These are phyloP conservation scores for Drosophila fuyamai DNA, from an alignment of 1,140 invertebrate species.

Conservation along the genomic window DNA sequence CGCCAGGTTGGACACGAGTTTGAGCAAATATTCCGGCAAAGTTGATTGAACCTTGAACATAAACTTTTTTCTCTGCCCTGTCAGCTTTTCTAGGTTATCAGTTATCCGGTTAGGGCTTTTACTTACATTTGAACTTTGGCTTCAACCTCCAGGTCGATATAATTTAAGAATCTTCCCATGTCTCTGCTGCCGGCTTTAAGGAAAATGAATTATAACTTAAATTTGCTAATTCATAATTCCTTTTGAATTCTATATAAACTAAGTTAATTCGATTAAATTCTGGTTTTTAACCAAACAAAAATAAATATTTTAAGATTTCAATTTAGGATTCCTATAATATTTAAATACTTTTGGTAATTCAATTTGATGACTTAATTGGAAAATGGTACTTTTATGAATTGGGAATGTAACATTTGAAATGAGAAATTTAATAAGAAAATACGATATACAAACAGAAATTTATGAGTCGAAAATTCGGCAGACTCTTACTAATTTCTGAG, in stretches of 20 bases:
- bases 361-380: too few relatives aligned
- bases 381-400: too few relatives aligned
- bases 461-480: background rate
- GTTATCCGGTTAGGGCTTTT: constrained; percentile 27
- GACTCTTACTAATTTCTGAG: background rate
- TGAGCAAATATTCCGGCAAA: constrained; percentile 26
- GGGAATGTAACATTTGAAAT: too few relatives aligned
- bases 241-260: background rate
- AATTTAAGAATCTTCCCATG: background rate
- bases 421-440: too few relatives aligned
- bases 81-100: constrained; percentile 41
- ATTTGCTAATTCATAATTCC: background rate
- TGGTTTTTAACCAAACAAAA: background rate
- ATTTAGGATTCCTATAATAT: too few relatives aligned
- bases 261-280: background rate
- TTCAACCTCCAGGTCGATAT: constrained; percentile 9
- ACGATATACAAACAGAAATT: too few relatives aligned
- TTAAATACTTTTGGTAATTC: too few relatives aligned
- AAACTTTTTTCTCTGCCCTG: constrained; percentile 19
- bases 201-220: constrained; percentile 1
- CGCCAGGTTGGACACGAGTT: constrained; percentile 44
- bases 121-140: constrained; percentile 35
- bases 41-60: constrained; percentile 45
- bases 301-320: too few relatives aligned
- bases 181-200: background rate